Evolutionary conservation across 2,113 vertebrate species (phyloP).

Genomic region (Perognathus longimembris): DNA sequence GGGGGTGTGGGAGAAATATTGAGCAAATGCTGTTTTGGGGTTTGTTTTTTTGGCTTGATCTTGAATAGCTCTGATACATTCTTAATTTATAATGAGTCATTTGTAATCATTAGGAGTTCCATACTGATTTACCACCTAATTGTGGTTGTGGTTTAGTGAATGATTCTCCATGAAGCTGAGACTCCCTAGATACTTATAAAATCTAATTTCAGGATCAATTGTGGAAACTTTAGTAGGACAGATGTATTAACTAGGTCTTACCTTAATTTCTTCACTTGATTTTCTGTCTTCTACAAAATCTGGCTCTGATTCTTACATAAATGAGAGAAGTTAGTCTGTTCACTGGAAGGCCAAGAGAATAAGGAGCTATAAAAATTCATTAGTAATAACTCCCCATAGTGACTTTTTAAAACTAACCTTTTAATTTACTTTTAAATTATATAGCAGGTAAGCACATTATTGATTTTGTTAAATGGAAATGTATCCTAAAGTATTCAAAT

Average conservation of each 20-base stretch:
- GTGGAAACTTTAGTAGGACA: not conserved
- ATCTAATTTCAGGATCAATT: not conserved
- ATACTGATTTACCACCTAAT: not conserved
- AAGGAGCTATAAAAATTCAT: not conserved
- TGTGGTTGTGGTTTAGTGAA: not conserved
- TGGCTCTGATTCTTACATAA: not conserved
- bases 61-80: not conserved
- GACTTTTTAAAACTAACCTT: not conserved
- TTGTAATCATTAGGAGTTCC: not conserved
- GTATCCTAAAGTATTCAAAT: not conserved
- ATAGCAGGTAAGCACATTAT: not conserved
- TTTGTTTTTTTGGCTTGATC: not conserved
- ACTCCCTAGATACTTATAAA: not conserved
- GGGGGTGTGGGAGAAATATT: not conserved
- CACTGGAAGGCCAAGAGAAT: not conserved
- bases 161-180: not conserved
- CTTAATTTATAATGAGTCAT: slow-evolving; percentile 4
- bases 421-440: slow-evolving; percentile 22
- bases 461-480: slow-evolving; percentile 12
- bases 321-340: not conserved
- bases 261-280: not conserved
- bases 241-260: rapidly evolving
- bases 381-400: not conserved
- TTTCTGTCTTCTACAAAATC: not conserved
- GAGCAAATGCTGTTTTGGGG: not conserved